A percentile compares a stretch with the other conserved stretches of the same genome.
phyloP scores from a whole-genome alignment of 2,113 vertebrate species.

The Beaufortia kweichowensis region DNA sequence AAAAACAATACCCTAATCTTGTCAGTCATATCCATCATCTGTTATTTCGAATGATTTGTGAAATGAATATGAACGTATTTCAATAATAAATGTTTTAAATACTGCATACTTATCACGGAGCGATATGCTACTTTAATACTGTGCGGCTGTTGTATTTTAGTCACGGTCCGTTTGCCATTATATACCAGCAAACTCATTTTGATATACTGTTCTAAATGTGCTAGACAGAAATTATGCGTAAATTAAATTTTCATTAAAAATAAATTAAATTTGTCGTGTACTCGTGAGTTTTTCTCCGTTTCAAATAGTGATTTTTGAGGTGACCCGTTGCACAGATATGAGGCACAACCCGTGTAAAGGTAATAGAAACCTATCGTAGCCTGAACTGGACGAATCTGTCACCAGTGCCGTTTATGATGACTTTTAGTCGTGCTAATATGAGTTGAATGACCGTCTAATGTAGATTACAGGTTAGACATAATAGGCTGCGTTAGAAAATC shows the following conservation, averaged over 20 bases:
- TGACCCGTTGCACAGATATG: not conserved
- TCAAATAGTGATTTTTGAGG: not conserved
- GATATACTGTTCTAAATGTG: not conserved
- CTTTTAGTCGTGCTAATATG: not conserved
- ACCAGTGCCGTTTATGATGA: not conserved
- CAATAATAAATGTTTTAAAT: too few relatives aligned
- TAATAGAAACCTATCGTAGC: too few relatives aligned
- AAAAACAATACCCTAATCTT: not conserved
- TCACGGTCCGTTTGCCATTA: not conserved
- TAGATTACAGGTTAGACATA: not conserved
- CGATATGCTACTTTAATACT: not conserved
- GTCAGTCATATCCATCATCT: not conserved
- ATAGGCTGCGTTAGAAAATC: not conserved
- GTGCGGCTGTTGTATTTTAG: not conserved
- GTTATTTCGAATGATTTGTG: not conserved
- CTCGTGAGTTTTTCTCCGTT: not conserved
- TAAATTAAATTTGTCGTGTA: not conserved
- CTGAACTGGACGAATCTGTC: not conserved
- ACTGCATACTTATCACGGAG: not conserved
- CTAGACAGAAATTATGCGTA: not conserved
- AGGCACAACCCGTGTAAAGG: not conserved
- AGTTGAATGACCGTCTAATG: not conserved
- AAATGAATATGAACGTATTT: not conserved
- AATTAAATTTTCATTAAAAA: slow-evolving; percentile 7
- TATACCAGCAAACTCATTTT: not conserved